Evolutionary conservation across 2,797 vertebrate genomes (phyloP), one percentile per base, ranked within the genome.

Genomic region (Premnoplex brunnescens): DNA sequence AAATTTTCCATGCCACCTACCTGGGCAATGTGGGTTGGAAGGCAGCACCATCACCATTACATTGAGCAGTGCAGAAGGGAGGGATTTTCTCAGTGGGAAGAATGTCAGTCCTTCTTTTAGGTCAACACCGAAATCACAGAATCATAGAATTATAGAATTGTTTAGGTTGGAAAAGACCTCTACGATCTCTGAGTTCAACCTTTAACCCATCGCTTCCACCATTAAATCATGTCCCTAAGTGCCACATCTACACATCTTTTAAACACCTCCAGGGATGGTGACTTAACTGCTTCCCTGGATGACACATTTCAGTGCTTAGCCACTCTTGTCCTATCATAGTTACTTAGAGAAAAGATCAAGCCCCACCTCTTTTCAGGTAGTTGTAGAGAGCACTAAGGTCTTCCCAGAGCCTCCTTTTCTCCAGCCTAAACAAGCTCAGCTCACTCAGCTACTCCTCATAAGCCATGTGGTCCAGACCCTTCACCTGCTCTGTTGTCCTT

Each of bases 1-100:
- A 88, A 91, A 87, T 54, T 94, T 94, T 88, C 46, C 36, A 6
- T 7, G 1, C 32, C 12, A 11, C 68, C 91, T 89, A 93, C 30
- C 77, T 83, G 69, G 46, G 60, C 3, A 28, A 69, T 86, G 43
- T 28, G 16, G 73, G 22, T 34, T 93, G 81, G 66, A 80, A 88
- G 56, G 71, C 23, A 15, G 58, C 55, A 69, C 49, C 55, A 73
- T 90, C 66, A 82, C 55, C 32, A 68, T 55, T 64, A 67, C 30
- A 59, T 58, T 0, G 34, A 58, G 62, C 11, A 9, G 72, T 77
- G 77, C 85, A 66, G 78, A 77, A 76, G 48, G 39, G 76, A 67
- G 39, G 8, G 12, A n/a, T 72, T 94, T 95, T 96, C 79, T 96
- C 63, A 73, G n/a, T 39, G n/a, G 76, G 76, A 89, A 83, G 74